These are phyloP conservation scores for Ellobium chinense DNA, from an alignment of 2,888 invertebrate species.

Conservation along the genomic window DNA sequence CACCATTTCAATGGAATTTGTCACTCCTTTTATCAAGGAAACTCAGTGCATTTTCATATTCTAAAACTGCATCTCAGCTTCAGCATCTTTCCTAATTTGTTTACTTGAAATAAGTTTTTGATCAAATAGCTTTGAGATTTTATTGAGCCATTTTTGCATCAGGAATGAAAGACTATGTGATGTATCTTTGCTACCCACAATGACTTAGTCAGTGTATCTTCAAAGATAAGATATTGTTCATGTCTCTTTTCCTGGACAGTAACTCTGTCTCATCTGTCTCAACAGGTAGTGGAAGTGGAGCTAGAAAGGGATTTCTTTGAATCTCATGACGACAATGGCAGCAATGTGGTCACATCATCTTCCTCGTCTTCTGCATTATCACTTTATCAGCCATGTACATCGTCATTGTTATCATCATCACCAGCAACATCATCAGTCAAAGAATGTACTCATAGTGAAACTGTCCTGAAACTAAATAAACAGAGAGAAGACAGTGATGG, in stretches of 20 bases:
- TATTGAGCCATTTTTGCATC: neutral
- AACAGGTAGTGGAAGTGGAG: slow-evolving; percentile 69
- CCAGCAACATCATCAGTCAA: neutral
- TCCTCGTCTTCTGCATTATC: neutral
- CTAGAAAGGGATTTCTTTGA: slow-evolving; percentile 58
- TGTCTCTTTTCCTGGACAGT: no score
- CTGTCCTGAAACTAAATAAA: no score
- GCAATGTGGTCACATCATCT: neutral
- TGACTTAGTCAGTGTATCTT: no score
- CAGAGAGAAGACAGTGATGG: no score
- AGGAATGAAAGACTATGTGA: neutral
- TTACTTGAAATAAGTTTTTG: no score
- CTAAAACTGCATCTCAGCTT: no score
- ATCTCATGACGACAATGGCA: slow-evolving; percentile 1
- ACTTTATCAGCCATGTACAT: neutral
- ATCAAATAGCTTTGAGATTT: no score
- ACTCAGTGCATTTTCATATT: no score
- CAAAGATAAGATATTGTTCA: no score
- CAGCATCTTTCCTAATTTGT: no score
- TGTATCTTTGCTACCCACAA: neutral
- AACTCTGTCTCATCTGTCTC: slow-evolving; percentile 5
- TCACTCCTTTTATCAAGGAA: no score
- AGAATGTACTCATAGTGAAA: neutral
- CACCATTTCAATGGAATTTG: no score
- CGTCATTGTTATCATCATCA: neutral